phyloP scores from a whole-genome alignment of 2,113 vertebrate genomes.

The Chlamydotis undulata region DNA sequence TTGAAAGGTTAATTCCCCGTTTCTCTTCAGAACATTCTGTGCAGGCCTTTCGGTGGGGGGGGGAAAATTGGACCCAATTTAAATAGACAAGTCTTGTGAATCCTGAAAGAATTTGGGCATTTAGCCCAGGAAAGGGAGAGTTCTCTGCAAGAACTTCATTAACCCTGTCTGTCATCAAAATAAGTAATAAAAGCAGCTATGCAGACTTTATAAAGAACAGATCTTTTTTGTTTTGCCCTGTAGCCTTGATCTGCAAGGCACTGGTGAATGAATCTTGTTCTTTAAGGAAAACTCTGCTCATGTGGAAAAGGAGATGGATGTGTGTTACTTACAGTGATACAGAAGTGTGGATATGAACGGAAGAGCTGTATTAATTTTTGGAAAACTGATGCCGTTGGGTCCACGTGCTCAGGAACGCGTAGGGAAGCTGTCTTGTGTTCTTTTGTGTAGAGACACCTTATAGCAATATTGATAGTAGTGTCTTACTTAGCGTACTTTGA shows the following conservation, averaged over 20 bases:
- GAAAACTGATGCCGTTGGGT: not conserved
- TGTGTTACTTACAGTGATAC: rapidly evolving
- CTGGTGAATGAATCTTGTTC: not conserved
- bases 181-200: constrained; percentile 23
- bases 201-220: not conserved
- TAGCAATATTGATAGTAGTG: not conserved
- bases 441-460: not conserved
- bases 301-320: not conserved
- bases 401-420: not conserved
- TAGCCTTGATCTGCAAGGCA: not conserved
- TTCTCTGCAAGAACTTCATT: constrained; percentile 74
- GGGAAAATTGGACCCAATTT: constrained; percentile 62
- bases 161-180: constrained; percentile 65
- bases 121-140: constrained; percentile 78
- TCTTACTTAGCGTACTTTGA: not conserved
- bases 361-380: not conserved
- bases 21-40: constrained; percentile 68
- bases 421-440: not conserved
- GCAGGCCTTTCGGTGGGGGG: constrained; percentile 37
- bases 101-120: constrained; percentile 81
- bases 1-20: constrained; percentile 48
- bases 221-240: not conserved
- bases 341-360: rapidly evolving
- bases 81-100: constrained; percentile 78
- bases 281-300: not conserved